These are phyloP conservation scores for Crossocerus cetratus DNA, from an alignment of 2,888 invertebrate species.

Conservation along the genomic window DNA sequence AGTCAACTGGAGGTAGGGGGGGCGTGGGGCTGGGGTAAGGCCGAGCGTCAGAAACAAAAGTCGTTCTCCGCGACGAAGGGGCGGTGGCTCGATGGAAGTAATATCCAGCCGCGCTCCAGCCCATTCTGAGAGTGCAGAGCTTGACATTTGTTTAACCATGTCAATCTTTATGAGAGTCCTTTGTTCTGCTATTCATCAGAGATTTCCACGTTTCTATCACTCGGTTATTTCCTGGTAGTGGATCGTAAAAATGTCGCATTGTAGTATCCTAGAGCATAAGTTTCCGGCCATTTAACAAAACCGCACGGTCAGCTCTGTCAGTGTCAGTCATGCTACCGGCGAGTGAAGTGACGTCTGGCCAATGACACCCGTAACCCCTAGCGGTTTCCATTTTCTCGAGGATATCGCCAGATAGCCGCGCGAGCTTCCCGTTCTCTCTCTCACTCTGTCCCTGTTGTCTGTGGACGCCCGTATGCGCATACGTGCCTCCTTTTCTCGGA, in stretches of 20 bases:
- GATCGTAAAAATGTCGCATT: not conserved
- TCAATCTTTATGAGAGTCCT: conserved; percentile 16
- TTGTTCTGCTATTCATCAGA: not conserved
- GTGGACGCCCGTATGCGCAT: not conserved
- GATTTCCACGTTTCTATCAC: not conserved
- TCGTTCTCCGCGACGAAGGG: conserved; percentile 59
- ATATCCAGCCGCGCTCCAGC: conserved; percentile 56
- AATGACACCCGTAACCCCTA: not conserved
- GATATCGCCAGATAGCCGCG: too few species aligned
- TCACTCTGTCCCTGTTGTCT: not conserved
- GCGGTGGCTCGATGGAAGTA: conserved; percentile 57
- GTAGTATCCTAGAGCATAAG: too few species aligned
- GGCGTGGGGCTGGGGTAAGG: conserved; percentile 26
- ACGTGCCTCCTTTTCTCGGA: not conserved
- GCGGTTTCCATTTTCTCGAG: not conserved
- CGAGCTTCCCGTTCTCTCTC: not conserved
- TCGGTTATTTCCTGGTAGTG: not conserved
- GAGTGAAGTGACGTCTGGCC: not conserved
- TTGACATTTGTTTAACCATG: conserved; percentile 34
- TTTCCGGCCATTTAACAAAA: too few species aligned
- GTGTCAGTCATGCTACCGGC: too few species aligned
- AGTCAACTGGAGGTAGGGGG: conserved; percentile 26
- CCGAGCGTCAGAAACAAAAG: conserved; percentile 67
- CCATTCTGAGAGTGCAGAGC: conserved; percentile 8
- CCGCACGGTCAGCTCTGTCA: too few species aligned